Evolutionary conservation across 2,888 invertebrate genomes (phyloP), one percentile per base, ranked within the genome.

Genomic region (Drosophila fulvimacula): DNA sequence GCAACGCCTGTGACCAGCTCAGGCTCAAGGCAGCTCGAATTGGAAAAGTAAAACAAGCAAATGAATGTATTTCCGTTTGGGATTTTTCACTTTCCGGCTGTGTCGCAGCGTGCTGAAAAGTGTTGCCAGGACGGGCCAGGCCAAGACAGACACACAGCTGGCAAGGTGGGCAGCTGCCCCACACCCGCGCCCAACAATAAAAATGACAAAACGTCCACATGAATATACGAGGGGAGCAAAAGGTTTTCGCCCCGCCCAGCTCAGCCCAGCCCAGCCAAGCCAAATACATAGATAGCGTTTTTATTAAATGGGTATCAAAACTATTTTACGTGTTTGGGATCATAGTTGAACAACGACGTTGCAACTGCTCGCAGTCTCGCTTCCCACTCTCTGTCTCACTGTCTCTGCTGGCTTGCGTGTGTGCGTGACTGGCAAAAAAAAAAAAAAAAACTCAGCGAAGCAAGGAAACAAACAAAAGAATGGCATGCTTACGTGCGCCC

Each of bases 11-110:
- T 67, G 78, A 57, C 73, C 74, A 77, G 61, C n/a, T 13, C 44
- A 24, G 41, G 19, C 44, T 44, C n/a, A 5, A 67, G 60, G 66
- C 66, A 67, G 67, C 66, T 77, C 74, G 79, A 85, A 84, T 88
- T 84, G 76, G 76, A 89, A 87, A 87, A 90, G 78, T 90, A 82
- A 88, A 88, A 77, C 90, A 87, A 90, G 89, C 90, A 89, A 88
- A 88, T 90, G 82, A 85, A 88, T 90, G 88, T 90, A 90, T 90
- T 89, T 88, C 89, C 90, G 88, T 89, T 90, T 84, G 79, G 88
- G 89, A 90, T 84, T 84, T 84, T 84, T 84, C 85, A 84, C 89
- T 89, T 89, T 89, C 88, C 88, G 82, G 85, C 79, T 85, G 56
- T 79, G 81, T 76, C 80, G 77, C 71, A 82, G 69, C 67, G 46